Base-by-base conservation (phyloP, 2,888 invertebrate genomes). In the Drosophila borborema region DNA sequence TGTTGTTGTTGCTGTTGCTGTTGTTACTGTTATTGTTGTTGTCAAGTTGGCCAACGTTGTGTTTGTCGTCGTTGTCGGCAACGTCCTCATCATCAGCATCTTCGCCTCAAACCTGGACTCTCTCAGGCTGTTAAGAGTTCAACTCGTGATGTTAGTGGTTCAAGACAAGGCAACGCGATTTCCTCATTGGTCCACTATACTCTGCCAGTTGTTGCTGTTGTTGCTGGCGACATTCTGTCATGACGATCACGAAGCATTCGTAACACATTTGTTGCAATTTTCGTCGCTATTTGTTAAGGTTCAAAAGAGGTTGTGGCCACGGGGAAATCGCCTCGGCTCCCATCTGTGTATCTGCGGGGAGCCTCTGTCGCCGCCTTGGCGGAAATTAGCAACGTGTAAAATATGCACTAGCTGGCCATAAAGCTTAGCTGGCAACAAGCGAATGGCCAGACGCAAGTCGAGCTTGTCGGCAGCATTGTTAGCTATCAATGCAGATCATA, bases 71-170 rank as follows among this genome's bases (percentile, higher is more conserved):
- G 72, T 76, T 71, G 78, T 76, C 74, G 74, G 76, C 76, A 77
- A 79, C 74, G 75, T 82, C 83, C 74, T 81, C 86, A 76, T 86
- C 86, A 86, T 74, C 79, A 74, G 72, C 79, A 80, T 79, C 85
- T 72, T 77, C 74, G 55, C 54, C 66, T 71, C 61, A 62, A 66
- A 74, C 74, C 59, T 66, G 61, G 66, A 64, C 79, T 51, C 77
- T 88, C 84, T 83, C 88, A 86, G 89, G 89, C 87, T 79, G 91
- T 89, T 91, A 88, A 89, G 87, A 91, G 91, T 91, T 91, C 91
- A 91, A 91, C 81, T 91, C 91, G 91, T 91, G 91, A 91, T 89
- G 89, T 84, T 89, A 89, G 86, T 89, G 80, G 86, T 88, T 89
- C 88, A 81, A 86, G 77, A 73, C 81, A 77, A 84, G 86, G 65